phyloP scores from a whole-genome alignment of 1,140 invertebrate species.

The Trichonephila inaurata region DNA sequence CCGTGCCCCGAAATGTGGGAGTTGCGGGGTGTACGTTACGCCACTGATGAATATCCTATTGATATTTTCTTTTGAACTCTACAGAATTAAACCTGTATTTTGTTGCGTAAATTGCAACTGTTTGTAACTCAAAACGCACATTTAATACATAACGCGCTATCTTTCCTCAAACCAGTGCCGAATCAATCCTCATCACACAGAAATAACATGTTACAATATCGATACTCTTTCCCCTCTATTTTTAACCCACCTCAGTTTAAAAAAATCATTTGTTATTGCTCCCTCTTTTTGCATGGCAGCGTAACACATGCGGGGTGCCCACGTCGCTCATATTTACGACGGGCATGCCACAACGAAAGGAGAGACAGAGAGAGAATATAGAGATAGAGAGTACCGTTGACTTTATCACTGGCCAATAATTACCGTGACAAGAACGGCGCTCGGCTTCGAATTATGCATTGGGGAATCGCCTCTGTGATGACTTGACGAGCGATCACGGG shows the following conservation, averaged over 20 bases:
- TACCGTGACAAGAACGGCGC: conserved; percentile 75
- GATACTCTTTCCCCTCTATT: no score
- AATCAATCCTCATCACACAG: no score
- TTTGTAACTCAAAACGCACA: no score
- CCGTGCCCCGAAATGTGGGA: no score
- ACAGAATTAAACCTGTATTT: no score
- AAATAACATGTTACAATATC: no score
- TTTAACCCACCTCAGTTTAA: neutral
- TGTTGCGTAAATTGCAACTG: no score
- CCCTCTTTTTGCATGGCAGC: conserved; percentile 37
- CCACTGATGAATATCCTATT: no score
- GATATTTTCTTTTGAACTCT: no score
- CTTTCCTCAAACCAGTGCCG: no score
- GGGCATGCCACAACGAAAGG: conserved; percentile 60
- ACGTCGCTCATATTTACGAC: conserved; percentile 74
- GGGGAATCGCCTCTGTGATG: conserved; percentile 74
- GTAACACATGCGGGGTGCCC: conserved; percentile 25
- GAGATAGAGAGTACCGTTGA: conserved; percentile 74
- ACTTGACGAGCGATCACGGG: conserved; percentile 75
- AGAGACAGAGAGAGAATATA: conserved; percentile 34
- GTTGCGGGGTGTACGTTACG: no score
- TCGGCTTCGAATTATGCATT: conserved; percentile 75
- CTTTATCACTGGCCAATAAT: conserved; percentile 76
- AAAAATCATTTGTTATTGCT: conserved; percentile 71
- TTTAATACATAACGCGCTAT: no score